phyloP scores from a whole-genome alignment of 2,888 invertebrate genomes.

The Linyphia triangularis region DNA sequence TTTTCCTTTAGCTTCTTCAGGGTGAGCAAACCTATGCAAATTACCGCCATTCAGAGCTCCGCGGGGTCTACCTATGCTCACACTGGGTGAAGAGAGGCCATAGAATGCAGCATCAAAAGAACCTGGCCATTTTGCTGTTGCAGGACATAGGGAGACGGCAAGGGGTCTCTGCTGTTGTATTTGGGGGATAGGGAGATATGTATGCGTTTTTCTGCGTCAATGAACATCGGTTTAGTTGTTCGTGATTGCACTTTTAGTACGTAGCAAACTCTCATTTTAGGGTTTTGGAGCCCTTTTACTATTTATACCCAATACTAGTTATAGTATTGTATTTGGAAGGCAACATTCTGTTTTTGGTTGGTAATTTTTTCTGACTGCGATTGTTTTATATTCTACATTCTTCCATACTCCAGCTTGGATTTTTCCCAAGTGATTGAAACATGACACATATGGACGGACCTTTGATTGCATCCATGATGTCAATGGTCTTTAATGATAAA shows the following conservation, averaged over 20 bases:
- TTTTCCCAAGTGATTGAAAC: too few species aligned
- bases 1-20: conserved; percentile 27
- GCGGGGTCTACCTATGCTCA: not conserved
- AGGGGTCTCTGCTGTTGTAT: not conserved
- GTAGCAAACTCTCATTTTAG: too few species aligned
- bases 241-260: conserved; percentile 4
- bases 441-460: too few species aligned
- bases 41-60: conserved; percentile 54
- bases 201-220: conserved; percentile 44
- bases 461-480: too few species aligned
- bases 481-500: too few species aligned
- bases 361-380: too few species aligned
- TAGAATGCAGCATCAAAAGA: conserved; percentile 52
- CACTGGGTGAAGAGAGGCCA: conserved; percentile 19
- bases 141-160: conserved; percentile 2
- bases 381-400: too few species aligned
- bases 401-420: too few species aligned
- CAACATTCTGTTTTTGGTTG: too few species aligned
- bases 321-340: too few species aligned
- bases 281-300: too few species aligned
- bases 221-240: not conserved
- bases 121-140: conserved; percentile 41
- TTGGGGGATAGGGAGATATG: not conserved
- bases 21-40: conserved; percentile 71
- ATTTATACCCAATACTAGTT: too few species aligned